Percentiles rank a stretch among this genome's conserved stretches.
These are phyloP conservation scores for Bactericera cockerelli DNA, from an alignment of 1,140 invertebrate genomes.

Conservation along the genomic window DNA sequence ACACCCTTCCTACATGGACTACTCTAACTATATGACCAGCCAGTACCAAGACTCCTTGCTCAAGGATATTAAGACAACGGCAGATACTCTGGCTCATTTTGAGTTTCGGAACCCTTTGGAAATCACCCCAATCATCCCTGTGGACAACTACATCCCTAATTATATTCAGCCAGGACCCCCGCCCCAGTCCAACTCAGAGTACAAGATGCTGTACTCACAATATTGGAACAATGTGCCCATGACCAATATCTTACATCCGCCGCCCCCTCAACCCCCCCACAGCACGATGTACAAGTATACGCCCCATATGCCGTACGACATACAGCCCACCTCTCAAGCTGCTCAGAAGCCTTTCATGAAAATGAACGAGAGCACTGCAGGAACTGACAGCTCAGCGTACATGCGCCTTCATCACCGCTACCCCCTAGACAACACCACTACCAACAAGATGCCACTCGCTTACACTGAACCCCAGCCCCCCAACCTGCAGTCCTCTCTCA, in stretches of 20 bases:
- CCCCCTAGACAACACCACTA: neutral
- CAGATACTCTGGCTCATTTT: neutral
- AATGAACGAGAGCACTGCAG: neutral
- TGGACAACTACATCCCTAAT: neutral
- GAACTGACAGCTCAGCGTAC: neutral
- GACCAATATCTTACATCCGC: neutral
- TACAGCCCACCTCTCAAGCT: neutral
- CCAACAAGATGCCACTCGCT: neutral
- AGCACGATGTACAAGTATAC: conserved; percentile 1
- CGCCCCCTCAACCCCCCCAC: neutral
- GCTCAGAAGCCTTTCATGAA: conserved; percentile 5
- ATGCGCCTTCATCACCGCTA: neutral
- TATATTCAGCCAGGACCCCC: neutral
- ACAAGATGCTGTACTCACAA: conserved; percentile 4
- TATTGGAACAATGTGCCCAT: conserved; percentile 8
- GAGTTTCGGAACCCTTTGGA: neutral
- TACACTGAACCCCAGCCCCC: conserved; percentile 1
- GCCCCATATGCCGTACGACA: neutral
- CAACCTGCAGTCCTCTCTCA: neutral
- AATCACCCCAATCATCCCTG: neutral
- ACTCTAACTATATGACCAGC: neutral
- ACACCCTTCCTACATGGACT: neutral
- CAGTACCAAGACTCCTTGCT: neutral
- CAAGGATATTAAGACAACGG: neutral
- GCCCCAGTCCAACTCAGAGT: neutral